A percentile compares a stretch with the other conserved stretches of the same genome.
These are phyloP conservation scores for Meghimatium bilineatum DNA, from an alignment of 2,888 invertebrate genomes.

Conservation along the genomic window DNA sequence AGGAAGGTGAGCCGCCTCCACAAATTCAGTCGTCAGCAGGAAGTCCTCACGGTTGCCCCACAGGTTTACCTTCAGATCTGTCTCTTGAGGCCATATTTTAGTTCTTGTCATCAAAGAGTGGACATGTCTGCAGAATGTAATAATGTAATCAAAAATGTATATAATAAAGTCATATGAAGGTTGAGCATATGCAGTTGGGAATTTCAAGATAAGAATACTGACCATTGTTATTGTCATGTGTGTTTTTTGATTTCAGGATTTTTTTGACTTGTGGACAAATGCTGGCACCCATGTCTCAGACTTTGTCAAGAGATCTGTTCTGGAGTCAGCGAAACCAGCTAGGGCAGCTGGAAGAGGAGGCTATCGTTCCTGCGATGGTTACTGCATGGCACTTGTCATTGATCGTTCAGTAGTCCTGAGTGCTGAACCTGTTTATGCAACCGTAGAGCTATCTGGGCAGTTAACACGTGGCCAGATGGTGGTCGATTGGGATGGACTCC, in stretches of 20 bases:
- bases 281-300: constrained; percentile 57
- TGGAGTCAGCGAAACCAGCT: constrained; percentile 39
- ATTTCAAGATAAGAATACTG: too few relatives aligned
- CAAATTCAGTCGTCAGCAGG: too few relatives aligned
- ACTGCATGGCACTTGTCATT: constrained; percentile 64
- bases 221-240: too few relatives aligned
- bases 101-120: too few relatives aligned
- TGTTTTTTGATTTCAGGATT: constrained; percentile 54
- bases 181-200: too few relatives aligned
- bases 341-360: constrained; percentile 33
- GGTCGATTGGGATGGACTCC: constrained; percentile 77
- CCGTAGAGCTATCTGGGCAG: constrained; percentile 81
- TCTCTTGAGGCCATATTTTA: too few relatives aligned
- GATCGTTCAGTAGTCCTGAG: constrained; percentile 58
- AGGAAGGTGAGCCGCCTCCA: too few relatives aligned
- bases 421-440: constrained; percentile 64
- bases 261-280: constrained; percentile 61
- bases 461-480: constrained; percentile 83
- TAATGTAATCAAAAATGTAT: too few relatives aligned
- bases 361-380: constrained; percentile 66
- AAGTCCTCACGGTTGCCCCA: too few relatives aligned
- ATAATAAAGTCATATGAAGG: too few relatives aligned
- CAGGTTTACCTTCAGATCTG: too few relatives aligned
- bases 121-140: too few relatives aligned
- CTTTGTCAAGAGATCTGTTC: constrained; percentile 56